Base-by-base conservation (phyloP, 2,888 invertebrate genomes). In the Cloeon dipterum region DNA sequence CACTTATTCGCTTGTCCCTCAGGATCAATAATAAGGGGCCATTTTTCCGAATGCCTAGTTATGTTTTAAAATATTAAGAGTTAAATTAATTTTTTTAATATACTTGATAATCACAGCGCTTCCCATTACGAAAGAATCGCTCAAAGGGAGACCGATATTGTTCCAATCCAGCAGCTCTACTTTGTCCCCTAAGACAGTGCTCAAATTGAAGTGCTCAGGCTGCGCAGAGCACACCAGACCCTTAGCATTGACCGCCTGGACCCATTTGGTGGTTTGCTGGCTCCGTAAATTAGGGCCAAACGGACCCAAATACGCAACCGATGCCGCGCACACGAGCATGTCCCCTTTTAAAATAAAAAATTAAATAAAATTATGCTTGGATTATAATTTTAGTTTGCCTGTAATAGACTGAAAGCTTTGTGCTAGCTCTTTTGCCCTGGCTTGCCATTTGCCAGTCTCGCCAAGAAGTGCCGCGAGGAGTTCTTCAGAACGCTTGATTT, bases 11-110 rank as follows among this genome's bases (percentile, higher is more conserved):
- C 89, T 54, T 89, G 88, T 0, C 79, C 78, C 50, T 94, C 91
- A 0, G 93, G 93, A 58, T 94, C 93, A 45, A 94, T 86, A 75
- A 91, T 79, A 13, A 94, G 59, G 0, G 93, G 83, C 78, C 86
- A 93, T 37, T 91, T 68, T 38, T 83, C 68, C 1, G 89, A 78
- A 50, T 85, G 83, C 55, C 82, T 81, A 53, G n/a, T n/a, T n/a
- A n/a, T 19, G 3, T 33, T 33, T 33, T 34, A 7, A n/a, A 34
- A 11, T 20, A 18, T 3, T 7, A 5, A 4, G n/a, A 18, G 19
- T 33, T 17, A 33, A 16, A 4, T 26, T 26, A 26, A 14, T 26
- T 13, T 26, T 26, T 5, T 26, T 14, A 26, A 14, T 4, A 16
- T 19, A 86, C 73, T 74, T 74, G 42, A 89, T 76, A 45, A 93